Percentiles rank a stretch among this genome's conserved stretches.
phyloP scores from a whole-genome alignment of 2,113 vertebrate species.

The Anguilla japonica region DNA sequence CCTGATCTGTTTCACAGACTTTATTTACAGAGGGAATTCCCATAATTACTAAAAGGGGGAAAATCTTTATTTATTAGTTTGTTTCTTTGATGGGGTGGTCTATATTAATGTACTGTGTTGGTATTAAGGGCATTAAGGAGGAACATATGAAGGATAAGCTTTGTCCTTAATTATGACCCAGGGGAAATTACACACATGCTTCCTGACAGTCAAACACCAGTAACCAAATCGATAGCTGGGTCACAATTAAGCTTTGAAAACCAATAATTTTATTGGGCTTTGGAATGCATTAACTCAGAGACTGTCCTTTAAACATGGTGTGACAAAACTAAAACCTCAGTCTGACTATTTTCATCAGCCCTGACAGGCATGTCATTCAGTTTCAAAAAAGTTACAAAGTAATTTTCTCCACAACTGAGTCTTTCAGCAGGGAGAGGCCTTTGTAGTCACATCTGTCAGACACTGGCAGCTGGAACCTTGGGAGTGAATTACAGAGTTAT shows the following conservation, averaged over 20 bases:
- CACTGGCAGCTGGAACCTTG: slow-evolving; percentile 60
- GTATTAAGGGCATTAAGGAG: neutral
- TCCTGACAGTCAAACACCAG: neutral
- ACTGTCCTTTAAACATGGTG: slow-evolving; percentile 37
- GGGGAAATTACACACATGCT: neutral
- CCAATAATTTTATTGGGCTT: neutral
- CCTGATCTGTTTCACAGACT: no score
- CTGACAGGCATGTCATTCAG: slow-evolving; percentile 59
- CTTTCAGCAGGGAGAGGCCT: slow-evolving; percentile 42
- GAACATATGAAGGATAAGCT: neutral
- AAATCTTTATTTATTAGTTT: no score
- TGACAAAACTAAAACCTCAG: slow-evolving; percentile 32
- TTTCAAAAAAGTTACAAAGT: slow-evolving; percentile 46
- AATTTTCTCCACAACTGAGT: slow-evolving; percentile 60
- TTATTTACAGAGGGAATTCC: no score
- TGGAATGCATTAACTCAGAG: slow-evolving; percentile 17
- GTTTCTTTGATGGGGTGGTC: no score
- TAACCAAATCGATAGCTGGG: neutral
- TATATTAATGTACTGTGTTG: no score
- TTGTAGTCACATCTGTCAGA: slow-evolving; percentile 67
- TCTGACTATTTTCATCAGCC: slow-evolving; percentile 48
- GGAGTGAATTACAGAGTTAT: slow-evolving; percentile 62
- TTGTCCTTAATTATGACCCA: neutral
- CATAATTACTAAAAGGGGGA: no score
- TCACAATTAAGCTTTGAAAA: neutral